Conservation (phyloP, 2,113 vertebrate species). For the Halcyon senegalensis region DNA sequence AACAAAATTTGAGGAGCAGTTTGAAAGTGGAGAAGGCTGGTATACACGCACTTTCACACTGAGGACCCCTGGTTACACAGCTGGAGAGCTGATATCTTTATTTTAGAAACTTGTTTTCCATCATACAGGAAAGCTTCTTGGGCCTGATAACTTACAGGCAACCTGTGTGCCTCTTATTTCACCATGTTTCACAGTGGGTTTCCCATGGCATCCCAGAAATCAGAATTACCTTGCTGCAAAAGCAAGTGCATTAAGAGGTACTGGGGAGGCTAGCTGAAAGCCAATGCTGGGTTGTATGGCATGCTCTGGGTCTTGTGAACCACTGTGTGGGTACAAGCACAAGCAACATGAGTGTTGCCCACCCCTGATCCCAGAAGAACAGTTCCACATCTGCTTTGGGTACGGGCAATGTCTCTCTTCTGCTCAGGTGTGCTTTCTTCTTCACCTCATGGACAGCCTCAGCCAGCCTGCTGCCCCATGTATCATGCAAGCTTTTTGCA, state of each 20-base stretch:
- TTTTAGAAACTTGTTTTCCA: conserved; percentile 11
- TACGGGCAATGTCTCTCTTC: rapidly evolving
- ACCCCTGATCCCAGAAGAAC: not conserved
- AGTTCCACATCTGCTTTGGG: not conserved
- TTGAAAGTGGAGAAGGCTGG: not conserved
- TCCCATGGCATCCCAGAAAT: not conserved
- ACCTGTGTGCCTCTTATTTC: not conserved
- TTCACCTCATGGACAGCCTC: rapidly evolving
- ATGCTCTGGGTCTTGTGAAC: not conserved
- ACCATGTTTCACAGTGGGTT: not conserved
- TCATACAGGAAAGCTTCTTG: not conserved
- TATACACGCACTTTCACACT: not conserved
- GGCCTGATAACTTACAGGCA: not conserved
- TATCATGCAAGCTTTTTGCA: not conserved
- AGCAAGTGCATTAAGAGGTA: not conserved
- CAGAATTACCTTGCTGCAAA: not conserved
- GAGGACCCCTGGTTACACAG: conserved; percentile 12
- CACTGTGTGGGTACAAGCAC: not conserved
- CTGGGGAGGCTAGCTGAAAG: not conserved
- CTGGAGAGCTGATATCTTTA: conserved; percentile 25
- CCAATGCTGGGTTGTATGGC: rapidly evolving
- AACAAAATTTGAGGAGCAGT: not conserved
- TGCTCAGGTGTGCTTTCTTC: not conserved
- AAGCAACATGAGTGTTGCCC: not conserved
- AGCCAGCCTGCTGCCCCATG: not conserved